Conservation (phyloP, 2,888 invertebrate species). For the Galerucella nymphaeae region DNA sequence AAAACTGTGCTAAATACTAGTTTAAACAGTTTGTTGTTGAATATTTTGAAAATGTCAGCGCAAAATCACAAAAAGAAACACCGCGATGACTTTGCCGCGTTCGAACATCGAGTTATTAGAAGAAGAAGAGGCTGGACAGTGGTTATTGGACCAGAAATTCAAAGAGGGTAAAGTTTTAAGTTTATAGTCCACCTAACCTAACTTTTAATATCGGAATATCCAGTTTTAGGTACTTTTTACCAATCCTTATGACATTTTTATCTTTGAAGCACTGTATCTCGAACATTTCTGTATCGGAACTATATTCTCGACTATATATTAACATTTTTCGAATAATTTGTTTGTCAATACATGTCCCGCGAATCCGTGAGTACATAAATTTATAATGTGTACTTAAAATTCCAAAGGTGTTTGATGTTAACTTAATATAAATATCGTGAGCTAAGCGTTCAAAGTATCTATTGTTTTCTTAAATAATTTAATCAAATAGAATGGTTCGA, state of each 20-base stretch:
- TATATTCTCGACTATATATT: too few relatives aligned
- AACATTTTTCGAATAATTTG: not conserved
- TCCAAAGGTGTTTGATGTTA: slow-evolving; percentile 9
- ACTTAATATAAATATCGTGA: slow-evolving; percentile 11
- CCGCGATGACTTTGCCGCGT: slow-evolving; percentile 56
- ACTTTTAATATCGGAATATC: too few relatives aligned
- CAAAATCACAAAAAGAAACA: slow-evolving; percentile 46
- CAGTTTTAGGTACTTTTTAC: too few relatives aligned
- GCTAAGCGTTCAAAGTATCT: slow-evolving; percentile 18
- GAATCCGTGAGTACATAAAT: slow-evolving; percentile 2
- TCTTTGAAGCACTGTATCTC: too few relatives aligned
- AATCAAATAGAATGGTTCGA: slow-evolving; percentile 23
- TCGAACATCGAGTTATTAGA: slow-evolving; percentile 63
- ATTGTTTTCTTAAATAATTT: slow-evolving; percentile 27
- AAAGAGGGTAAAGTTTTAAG: slow-evolving; percentile 65
- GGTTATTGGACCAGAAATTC: slow-evolving; percentile 76
- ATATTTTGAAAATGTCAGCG: slow-evolving; percentile 26
- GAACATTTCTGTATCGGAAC: too few relatives aligned
- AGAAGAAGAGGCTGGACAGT: slow-evolving; percentile 81
- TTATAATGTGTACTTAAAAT: slow-evolving; percentile 19
- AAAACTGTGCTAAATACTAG: not conserved
- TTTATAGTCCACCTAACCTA: too few relatives aligned
- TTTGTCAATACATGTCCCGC: not conserved
- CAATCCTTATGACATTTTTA: too few relatives aligned
- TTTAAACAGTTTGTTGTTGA: too few relatives aligned